Base-by-base conservation (phyloP, 1,140 invertebrate species). In the Lordiphosa mommai region DNA sequence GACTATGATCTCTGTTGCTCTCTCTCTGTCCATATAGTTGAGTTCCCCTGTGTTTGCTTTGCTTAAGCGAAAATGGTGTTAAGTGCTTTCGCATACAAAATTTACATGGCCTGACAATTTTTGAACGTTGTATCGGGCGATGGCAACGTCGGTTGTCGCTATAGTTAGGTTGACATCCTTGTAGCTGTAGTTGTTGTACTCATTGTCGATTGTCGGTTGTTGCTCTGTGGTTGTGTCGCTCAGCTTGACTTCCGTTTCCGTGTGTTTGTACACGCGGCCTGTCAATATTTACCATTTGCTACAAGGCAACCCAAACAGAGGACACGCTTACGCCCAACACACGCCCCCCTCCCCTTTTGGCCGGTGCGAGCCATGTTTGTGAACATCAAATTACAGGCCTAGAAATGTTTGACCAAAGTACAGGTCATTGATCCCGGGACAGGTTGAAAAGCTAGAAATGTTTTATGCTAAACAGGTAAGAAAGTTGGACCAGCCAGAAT, bases 21-120 rank as follows among this genome's bases (percentile, higher is more conserved):
- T 16, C 7, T 14, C 34, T 27, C 12, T 41, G 17, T 7, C 10
- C 27, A 38, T 49, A 37, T 23, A 23, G 20, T 23, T 23, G 20
- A 23, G 20, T 36, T 50, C 27, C 29, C 36, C 33, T 27, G 36
- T 82, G 77, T 82, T 82, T 82, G 72, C 68, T 57, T 61, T 84
- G 77, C 77, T 65, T 84, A 69, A 82, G 76, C 72, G 77, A 82
- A 82, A 82, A 84, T 61, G 72, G 72, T 82, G 77, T 84, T 82
- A 82, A 82, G 77, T 82, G 77, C 72, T 82, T 82, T 84, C 77
- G 72, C 77, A 82, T 82, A 84, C 77, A 84, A 84, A 84, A 82
- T 84, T 84, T 82, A 82, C 77, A 82, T 77, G 77, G 61, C 59
- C 67, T 58, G 72, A 76, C 72, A 65, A 69, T 77, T 82, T 82